Conservation (phyloP, 2,797 vertebrate species). For the Mycteria americana region DNA sequence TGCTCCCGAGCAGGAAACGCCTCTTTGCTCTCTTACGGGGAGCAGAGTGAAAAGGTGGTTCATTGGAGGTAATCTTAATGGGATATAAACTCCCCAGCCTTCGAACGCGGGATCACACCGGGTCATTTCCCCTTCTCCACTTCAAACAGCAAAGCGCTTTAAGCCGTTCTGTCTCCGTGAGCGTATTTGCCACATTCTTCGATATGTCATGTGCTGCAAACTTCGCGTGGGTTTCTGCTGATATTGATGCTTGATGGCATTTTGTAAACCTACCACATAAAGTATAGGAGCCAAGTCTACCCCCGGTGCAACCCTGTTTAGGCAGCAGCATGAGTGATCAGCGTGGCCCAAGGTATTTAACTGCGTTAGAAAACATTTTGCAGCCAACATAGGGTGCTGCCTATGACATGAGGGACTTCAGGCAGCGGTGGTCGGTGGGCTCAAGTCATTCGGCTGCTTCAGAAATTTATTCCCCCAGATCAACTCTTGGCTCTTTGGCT, state of each 20-base stretch:
- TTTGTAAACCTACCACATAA: slow-evolving; percentile 18
- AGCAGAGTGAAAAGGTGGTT: slow-evolving; percentile 24
- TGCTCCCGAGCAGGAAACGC: not conserved
- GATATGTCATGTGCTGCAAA: slow-evolving; percentile 5
- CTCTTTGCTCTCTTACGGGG: slow-evolving; percentile 27
- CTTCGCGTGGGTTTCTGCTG: not conserved
- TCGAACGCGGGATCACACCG: slow-evolving; percentile 36
- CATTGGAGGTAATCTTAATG: slow-evolving; percentile 35
- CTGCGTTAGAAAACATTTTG: not conserved
- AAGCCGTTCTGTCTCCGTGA: not conserved
- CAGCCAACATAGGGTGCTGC: not conserved
- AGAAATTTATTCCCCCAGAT: not conserved
- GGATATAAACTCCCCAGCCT: slow-evolving; percentile 33
- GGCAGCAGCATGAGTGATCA: not conserved
- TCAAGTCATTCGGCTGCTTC: not conserved
- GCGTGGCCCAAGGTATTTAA: not conserved
- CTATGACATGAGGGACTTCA: rapidly evolving
- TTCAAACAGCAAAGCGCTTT: not conserved
- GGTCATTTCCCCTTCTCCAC: slow-evolving; percentile 64
- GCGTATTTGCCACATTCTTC: not conserved
- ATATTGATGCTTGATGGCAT: not conserved
- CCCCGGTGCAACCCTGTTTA: not conserved
- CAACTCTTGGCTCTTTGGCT: not conserved
- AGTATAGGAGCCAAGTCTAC: not conserved
- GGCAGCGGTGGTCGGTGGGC: not conserved